phyloP scores from a whole-genome alignment of 2,113 vertebrate species.

The Mormyrus lacerda region DNA sequence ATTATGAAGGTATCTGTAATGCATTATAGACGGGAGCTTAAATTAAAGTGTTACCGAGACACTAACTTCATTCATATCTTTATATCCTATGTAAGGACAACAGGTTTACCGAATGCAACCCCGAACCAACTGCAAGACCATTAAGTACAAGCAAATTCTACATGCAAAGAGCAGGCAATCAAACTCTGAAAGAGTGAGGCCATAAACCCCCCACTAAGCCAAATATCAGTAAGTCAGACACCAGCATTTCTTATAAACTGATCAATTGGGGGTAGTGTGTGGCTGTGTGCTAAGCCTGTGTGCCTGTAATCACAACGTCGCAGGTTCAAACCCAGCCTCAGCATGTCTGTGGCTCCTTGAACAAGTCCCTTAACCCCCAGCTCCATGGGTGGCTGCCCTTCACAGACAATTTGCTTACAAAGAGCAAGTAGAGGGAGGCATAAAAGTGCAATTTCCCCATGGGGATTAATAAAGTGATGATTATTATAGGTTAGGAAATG shows the following conservation, averaged over 20 bases:
- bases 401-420: no score
- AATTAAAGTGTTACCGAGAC: background rate
- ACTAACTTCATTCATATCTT: background rate
- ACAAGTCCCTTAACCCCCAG: no score
- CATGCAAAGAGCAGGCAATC: background rate
- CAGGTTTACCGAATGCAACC: background rate
- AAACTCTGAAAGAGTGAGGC: background rate
- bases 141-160: background rate
- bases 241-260: constrained; percentile 37
- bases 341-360: no score
- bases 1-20: background rate
- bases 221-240: background rate
- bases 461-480: no score
- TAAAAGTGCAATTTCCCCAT: no score
- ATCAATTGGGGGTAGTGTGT: no score
- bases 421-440: no score
- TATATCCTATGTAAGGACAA: background rate
- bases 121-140: background rate
- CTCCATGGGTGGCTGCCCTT: no score
- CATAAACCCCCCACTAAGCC: background rate
- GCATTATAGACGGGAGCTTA: background rate
- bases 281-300: no score
- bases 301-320: no score
- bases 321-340: no score
- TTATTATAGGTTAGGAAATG: constrained; percentile 23